Evolutionary conservation across 2,888 invertebrate genomes (phyloP).

Genomic region (Lottia gigantea): DNA sequence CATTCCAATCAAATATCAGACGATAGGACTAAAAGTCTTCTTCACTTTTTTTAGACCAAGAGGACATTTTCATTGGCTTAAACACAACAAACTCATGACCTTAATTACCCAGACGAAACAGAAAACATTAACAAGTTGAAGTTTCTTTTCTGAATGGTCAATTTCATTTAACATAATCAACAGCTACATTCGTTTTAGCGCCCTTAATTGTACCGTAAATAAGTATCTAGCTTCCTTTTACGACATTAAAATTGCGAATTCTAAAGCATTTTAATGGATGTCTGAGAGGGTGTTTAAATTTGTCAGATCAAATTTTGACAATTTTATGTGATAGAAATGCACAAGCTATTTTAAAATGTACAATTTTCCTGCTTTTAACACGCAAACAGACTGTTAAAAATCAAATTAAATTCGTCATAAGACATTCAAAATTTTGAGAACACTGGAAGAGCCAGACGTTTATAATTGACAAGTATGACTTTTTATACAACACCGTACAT

Average conservation of each 20-base stretch:
- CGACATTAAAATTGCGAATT: background rate
- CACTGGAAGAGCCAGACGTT: too few species aligned
- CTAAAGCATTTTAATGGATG: constrained; percentile 6
- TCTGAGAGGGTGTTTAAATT: constrained; percentile 9
- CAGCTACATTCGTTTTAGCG: background rate
- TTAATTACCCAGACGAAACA: background rate
- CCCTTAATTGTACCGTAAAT: constrained; percentile 6
- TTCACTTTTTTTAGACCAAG: background rate
- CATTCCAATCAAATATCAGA: too few species aligned
- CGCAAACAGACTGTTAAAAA: too few species aligned
- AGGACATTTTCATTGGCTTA: background rate
- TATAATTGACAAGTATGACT: too few species aligned
- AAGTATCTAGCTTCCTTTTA: background rate
- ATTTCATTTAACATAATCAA: background rate
- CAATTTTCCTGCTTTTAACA: too few species aligned
- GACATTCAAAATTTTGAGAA: too few species aligned
- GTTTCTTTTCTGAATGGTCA: background rate
- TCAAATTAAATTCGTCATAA: too few species aligned
- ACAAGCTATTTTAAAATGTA: too few species aligned
- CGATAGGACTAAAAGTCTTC: background rate
- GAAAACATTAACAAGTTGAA: constrained; percentile 8
- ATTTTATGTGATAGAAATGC: background rate
- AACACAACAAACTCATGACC: background rate
- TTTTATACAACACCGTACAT: too few species aligned
- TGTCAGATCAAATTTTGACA: constrained; percentile 1